Conservation (phyloP, 1,140 invertebrate genomes). For the Drosophila auraria region DNA sequence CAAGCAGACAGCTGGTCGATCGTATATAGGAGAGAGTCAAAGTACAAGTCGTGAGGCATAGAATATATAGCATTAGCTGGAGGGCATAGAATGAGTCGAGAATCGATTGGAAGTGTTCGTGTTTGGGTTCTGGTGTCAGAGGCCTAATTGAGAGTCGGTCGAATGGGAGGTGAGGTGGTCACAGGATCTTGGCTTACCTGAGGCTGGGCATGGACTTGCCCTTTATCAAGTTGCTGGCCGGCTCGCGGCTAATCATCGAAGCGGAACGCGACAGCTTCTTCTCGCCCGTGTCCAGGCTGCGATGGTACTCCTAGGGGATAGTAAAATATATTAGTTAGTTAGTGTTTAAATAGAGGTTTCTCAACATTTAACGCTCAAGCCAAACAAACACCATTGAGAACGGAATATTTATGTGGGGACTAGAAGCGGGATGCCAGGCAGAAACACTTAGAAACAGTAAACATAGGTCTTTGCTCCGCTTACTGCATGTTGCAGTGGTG, state of each 20-base stretch:
- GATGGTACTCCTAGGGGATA: constrained; percentile 89
- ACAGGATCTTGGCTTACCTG: constrained; percentile 88
- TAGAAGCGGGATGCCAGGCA: constrained; percentile 42
- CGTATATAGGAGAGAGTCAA: constrained; percentile 46
- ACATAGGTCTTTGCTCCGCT: constrained; percentile 69
- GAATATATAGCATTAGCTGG: constrained; percentile 51
- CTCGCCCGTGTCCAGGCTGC: constrained; percentile 92
- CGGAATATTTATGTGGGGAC: constrained; percentile 8
- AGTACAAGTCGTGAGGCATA: constrained; percentile 34
- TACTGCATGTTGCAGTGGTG: constrained; percentile 84
- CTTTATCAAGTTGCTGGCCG: constrained; percentile 92
- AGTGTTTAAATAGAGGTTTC: too few relatives aligned
- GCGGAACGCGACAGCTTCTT: constrained; percentile 89
- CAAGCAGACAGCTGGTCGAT: constrained; percentile 85
- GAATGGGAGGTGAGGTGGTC: background rate
- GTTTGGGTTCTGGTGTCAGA: constrained; percentile 37
- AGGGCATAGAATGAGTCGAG: constrained; percentile 33
- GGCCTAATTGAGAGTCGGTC: constrained; percentile 45
- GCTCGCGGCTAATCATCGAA: constrained; percentile 87
- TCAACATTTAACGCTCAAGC: constrained; percentile 55
- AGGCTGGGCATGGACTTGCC: constrained; percentile 98
- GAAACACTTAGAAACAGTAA: constrained; percentile 56
- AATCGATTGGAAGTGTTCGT: constrained; percentile 41
- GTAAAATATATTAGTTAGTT: background rate
- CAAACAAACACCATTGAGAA: constrained; percentile 41